Base-by-base conservation (phyloP, 2,888 invertebrate species). In the Ormyrus pomaceus region DNA sequence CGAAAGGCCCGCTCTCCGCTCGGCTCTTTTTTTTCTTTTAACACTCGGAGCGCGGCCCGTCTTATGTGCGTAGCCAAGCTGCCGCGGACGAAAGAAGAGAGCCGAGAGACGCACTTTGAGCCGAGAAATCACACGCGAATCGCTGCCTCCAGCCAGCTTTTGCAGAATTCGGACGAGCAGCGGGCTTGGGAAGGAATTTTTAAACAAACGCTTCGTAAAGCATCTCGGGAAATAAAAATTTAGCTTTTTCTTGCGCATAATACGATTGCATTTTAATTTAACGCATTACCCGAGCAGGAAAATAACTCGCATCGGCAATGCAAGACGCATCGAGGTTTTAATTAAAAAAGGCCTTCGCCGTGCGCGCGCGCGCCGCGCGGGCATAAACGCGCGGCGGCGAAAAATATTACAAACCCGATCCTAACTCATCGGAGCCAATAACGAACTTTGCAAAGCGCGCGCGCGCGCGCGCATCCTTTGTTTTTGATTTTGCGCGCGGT, bases 361-460 rank as follows among this genome's bases (percentile, higher is more conserved):
- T 34, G 34, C 3, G 34, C 34, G 34, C 19, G 34, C 34, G 34
- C 34, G 34, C n/a, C n/a, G 51, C 13, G 34, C 56, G 11, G n/a
- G 58, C 65, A 53, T 65, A 62, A 59, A 61, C 56, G 51, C 19
- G 9, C 2, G 56, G 34, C n/a, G 46, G 8, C 6, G 50, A 69
- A 65, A 80, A 77, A 64, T 80, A 76, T 68, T 65, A 51, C 72
- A 45, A 11, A 34, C 48, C 48, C 59, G 73, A 73, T 74, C 77
- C 69, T 80, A 82, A 77, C 73, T 79, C 77, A 73, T 74, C 73
- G 73, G 13, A 70, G 73, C 70, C 77, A 73, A 79, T 79, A 81
- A 66, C 71, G 68, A 69, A 69, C 66, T 64, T 68, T 55, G 48
- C 59, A 56, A 66, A 59, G 55, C 48, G 48, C 64, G 69, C 19